phyloP scores from a whole-genome alignment of 2,113 vertebrate species.

The Talpa occidentalis region DNA sequence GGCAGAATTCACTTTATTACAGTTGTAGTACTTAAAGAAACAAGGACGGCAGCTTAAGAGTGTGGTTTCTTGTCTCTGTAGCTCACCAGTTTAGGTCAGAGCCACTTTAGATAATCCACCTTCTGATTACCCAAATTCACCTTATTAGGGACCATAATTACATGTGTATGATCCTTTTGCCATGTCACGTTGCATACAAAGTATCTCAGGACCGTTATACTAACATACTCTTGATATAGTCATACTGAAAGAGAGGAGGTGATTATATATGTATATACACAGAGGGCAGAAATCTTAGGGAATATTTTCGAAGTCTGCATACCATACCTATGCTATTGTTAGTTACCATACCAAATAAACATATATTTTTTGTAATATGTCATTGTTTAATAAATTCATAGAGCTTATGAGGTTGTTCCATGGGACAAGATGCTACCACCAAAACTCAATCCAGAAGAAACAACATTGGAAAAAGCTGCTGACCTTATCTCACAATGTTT shows the following conservation, averaged over 20 bases:
- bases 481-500: conserved; percentile 82
- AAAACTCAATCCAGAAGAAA: conserved; percentile 76
- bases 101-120: background rate
- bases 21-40: background rate
- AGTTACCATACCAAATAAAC: fast-evolving
- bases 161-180: no score
- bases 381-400: conserved; percentile 57
- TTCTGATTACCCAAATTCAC: background rate
- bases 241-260: fast-evolving
- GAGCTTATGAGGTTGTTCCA: conserved; percentile 84
- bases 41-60: background rate
- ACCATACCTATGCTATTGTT: fast-evolving
- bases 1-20: background rate
- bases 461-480: conserved; percentile 79
- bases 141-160: no score
- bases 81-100: background rate
- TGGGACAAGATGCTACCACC: conserved; percentile 85
- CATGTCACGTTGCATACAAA: background rate
- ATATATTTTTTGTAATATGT: background rate
- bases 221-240: no score
- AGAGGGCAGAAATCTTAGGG: background rate
- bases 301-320: background rate
- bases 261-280: fast-evolving
- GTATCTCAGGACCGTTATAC: background rate
- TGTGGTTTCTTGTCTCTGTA: background rate